These are phyloP conservation scores for Apotomis capreana DNA, from an alignment of 2,888 invertebrate species.

Conservation along the genomic window DNA sequence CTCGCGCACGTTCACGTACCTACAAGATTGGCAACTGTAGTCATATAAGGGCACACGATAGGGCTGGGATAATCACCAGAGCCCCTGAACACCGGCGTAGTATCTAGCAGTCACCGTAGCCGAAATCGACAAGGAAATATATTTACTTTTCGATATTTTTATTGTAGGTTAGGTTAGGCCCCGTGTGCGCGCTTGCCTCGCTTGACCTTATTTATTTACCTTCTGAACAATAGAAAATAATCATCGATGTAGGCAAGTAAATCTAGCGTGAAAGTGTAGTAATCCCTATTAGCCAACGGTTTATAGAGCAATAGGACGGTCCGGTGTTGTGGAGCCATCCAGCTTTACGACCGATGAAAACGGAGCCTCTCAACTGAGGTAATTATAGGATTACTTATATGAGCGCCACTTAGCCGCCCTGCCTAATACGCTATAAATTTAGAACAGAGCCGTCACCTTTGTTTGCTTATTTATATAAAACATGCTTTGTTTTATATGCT, in stretches of 20 bases:
- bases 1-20: too few relatives aligned
- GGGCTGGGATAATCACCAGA: too few relatives aligned
- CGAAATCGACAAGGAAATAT: too few relatives aligned
- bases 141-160: too few relatives aligned
- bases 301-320: slow-evolving; percentile 73
- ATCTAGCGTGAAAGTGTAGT: slow-evolving; percentile 69
- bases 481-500: neutral
- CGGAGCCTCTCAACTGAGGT: slow-evolving; percentile 68
- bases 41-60: too few relatives aligned
- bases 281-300: slow-evolving; percentile 78
- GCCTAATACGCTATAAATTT: slow-evolving; percentile 27
- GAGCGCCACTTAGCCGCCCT: slow-evolving; percentile 38
- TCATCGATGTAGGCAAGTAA: slow-evolving; percentile 58
- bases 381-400: slow-evolving; percentile 77
- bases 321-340: slow-evolving; percentile 70
- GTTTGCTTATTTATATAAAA: slow-evolving; percentile 7
- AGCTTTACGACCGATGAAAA: slow-evolving; percentile 79
- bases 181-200: neutral
- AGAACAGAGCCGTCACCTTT: slow-evolving; percentile 7
- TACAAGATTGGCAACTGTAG: too few relatives aligned
- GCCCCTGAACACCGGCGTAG: too few relatives aligned
- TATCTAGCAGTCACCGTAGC: too few relatives aligned
- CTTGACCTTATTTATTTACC: neutral
- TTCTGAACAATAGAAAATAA: slow-evolving; percentile 43
- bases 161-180: too few relatives aligned